These are phyloP conservation scores for Chironomus striatipennis DNA, from an alignment of 1,140 invertebrate species.

Conservation along the genomic window DNA sequence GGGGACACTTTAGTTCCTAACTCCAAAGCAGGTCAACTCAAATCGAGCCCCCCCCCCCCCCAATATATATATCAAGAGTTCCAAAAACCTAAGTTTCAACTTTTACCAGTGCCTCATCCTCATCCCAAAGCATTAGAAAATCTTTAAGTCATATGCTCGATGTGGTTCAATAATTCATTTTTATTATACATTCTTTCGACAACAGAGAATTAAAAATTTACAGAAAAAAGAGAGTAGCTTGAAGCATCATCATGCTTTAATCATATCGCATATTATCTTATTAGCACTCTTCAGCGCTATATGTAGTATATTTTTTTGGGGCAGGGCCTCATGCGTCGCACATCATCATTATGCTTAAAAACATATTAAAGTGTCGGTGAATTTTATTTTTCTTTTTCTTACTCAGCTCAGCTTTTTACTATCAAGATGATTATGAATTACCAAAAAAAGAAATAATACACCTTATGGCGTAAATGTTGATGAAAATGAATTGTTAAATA, in stretches of 20 bases:
- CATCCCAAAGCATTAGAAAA: neutral
- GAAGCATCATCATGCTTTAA: conserved; percentile 13
- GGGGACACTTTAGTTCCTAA: too few relatives aligned
- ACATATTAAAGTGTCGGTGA: neutral
- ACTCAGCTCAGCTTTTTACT: neutral
- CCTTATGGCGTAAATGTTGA: conserved; percentile 6
- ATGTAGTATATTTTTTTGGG: neutral
- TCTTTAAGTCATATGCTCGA: neutral
- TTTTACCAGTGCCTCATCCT: neutral
- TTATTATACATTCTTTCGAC: neutral
- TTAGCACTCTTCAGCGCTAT: conserved; percentile 21
- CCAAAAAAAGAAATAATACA: neutral
- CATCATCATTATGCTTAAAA: conserved; percentile 14
- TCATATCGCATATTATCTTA: conserved; percentile 21
- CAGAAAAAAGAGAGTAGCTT: neutral
- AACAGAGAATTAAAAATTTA: neutral
- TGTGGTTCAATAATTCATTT: conserved; percentile 16
- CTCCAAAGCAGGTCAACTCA: too few relatives aligned
- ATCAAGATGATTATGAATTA: conserved; percentile 2
- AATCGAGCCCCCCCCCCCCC: too few relatives aligned
- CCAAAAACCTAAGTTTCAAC: too few relatives aligned
- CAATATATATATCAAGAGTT: too few relatives aligned
- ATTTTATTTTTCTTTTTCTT: too few relatives aligned
- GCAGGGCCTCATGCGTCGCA: conserved; percentile 15
- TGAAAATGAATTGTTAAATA: conserved; percentile 5